phyloP scores from a whole-genome alignment of 2,888 invertebrate genomes.

The Dynastes grantii region DNA sequence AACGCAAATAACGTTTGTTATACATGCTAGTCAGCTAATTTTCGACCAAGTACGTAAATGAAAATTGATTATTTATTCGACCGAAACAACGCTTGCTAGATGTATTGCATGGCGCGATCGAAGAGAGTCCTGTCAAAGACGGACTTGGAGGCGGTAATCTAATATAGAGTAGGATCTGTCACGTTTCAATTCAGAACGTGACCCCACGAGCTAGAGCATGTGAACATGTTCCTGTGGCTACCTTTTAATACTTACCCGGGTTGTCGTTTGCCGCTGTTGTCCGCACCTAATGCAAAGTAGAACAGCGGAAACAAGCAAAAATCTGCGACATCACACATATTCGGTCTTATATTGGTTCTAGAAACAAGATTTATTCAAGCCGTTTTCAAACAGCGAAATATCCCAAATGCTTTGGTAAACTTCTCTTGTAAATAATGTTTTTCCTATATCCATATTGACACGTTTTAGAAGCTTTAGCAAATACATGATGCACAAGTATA shows the following conservation, averaged over 20 bases:
- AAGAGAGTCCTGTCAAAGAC: slow-evolving; percentile 49
- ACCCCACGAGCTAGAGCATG: slow-evolving; percentile 67
- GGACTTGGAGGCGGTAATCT: slow-evolving; percentile 64
- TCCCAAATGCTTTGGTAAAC: background rate
- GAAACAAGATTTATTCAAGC: background rate
- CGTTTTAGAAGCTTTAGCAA: no score
- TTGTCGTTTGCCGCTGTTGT: slow-evolving; percentile 16
- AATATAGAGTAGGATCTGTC: slow-evolving; percentile 70
- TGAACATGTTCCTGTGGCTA: slow-evolving; percentile 67
- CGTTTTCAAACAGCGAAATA: slow-evolving; percentile 10
- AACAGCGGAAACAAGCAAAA: slow-evolving; percentile 47
- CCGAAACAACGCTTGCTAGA: slow-evolving; percentile 33
- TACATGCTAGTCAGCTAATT: slow-evolving; percentile 3
- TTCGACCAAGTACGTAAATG: slow-evolving; percentile 35
- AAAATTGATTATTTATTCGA: slow-evolving; percentile 49
- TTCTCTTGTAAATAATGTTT: background rate
- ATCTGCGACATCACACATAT: slow-evolving; percentile 33
- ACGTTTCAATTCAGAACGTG: slow-evolving; percentile 70
- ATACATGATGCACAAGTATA: no score
- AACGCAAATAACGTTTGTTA: background rate
- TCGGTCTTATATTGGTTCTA: background rate
- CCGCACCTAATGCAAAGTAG: slow-evolving; percentile 21
- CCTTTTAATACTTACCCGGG: slow-evolving; percentile 61
- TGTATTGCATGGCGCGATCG: slow-evolving; percentile 38
- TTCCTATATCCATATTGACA: no score